Evolutionary conservation across 2,888 invertebrate genomes (phyloP).

Genomic region (Ramazzottius varieornatus): DNA sequence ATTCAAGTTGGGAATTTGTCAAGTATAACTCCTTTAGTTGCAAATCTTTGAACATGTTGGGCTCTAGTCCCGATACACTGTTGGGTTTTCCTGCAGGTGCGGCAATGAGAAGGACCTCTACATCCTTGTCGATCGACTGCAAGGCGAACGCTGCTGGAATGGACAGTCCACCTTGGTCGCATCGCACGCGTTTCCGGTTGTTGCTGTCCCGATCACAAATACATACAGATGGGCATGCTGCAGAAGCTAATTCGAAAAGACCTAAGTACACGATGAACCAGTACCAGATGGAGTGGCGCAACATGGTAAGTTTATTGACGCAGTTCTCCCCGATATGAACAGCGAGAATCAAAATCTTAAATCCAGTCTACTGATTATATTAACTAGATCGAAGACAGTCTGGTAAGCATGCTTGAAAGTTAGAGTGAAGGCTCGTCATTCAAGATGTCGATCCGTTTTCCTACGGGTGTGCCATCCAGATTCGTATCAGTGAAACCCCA

Average conservation of each 20-base stretch:
- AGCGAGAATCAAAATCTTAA: too few species aligned
- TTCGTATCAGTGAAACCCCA: too few species aligned
- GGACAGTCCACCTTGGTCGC: background rate
- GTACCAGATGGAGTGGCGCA: too few species aligned
- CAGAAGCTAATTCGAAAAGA: background rate
- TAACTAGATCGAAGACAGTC: too few species aligned
- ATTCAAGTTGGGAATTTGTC: background rate
- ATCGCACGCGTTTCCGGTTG: background rate
- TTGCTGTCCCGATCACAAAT: background rate
- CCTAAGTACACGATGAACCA: too few species aligned
- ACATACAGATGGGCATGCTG: background rate
- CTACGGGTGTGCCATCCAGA: too few species aligned
- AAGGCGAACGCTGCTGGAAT: background rate
- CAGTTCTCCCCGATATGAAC: too few species aligned
- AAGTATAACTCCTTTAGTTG: background rate
- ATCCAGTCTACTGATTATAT: too few species aligned
- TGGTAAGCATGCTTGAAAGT: too few species aligned
- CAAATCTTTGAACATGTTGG: background rate
- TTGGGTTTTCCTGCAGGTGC: background rate
- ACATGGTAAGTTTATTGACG: too few species aligned
- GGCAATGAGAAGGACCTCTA: background rate
- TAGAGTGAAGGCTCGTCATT: too few species aligned
- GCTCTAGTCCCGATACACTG: background rate
- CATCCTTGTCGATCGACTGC: background rate
- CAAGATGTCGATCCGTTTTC: too few species aligned